These are phyloP conservation scores for Castor canadensis DNA, from an alignment of 2,113 vertebrate species.

Conservation along the genomic window DNA sequence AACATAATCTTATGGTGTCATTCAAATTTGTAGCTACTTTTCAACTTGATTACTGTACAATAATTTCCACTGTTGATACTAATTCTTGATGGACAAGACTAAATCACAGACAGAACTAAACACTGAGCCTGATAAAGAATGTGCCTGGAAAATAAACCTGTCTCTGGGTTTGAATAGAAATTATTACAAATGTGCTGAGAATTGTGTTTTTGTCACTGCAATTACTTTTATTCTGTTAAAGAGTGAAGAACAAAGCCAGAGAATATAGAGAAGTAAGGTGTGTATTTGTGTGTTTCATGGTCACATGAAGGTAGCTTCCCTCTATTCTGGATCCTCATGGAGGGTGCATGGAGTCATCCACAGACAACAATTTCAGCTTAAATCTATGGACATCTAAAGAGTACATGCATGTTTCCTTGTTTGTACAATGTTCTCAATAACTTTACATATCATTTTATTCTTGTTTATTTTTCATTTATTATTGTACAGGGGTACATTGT, in stretches of 20 bases:
- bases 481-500: no score
- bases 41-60: neutral
- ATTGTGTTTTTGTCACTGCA: neutral
- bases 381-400: neutral
- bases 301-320: accelerated
- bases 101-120: neutral
- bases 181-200: neutral
- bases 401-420: neutral
- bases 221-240: neutral
- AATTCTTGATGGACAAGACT: neutral
- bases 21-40: neutral
- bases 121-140: neutral
- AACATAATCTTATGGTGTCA: neutral
- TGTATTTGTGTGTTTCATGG: no score
- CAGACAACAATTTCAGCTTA: neutral
- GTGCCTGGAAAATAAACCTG: neutral
- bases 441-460: neutral
- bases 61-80: neutral
- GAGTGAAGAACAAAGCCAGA: neutral
- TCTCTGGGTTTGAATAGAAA: neutral
- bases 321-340: neutral
- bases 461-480: no score
- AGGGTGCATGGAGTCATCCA: no score
- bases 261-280: no score
- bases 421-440: neutral